Base-by-base conservation (phyloP, 2,888 invertebrate genomes). In the Chrysotoxum bicinctum region DNA sequence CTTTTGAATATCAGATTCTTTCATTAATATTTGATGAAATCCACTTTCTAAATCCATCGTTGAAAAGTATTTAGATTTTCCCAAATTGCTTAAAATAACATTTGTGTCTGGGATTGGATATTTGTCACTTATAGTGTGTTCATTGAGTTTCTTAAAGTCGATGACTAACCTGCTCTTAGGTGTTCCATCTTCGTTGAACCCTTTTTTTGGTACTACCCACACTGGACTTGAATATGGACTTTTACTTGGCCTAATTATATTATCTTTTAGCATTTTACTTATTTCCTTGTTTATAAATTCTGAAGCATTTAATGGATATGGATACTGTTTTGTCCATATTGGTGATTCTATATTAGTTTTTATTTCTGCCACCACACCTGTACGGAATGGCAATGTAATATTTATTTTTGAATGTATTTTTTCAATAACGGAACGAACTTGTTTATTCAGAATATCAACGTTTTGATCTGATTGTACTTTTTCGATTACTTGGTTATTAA, bases 21-120 rank as follows among this genome's bases (percentile, higher is more conserved):
- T 70, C 54, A 78, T 58, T 66, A 66, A 40, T 14, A 78, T 82
- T 35, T 78, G 73, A 30, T 78, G 73, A 37, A 78, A 78, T 12
- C 78, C 72, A 32, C 64, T 37, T 30, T 58, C 78, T 19, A 80
- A 50, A 52, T 84, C 84, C n/a, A 85, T 12, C 3, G 75, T 54
- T 32, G 54, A 54, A 30, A 30, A 54, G 54, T 54, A 54, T 54
- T 54, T 54, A 54, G 32, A 32, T 26, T 75, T 69, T 4, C 74
- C 87, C 40, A 85, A 23, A 32, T 87, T 87, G 10, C 64, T 26
- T 58, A 81, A 64, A 6, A 78, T 72, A 10, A 58, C 56, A 23
- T 73, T 64, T 32, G 23, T 64, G 12, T 54, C 32, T 32, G 64
- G 52, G 9, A 74, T 74, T 14, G 54, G 74, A 35, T 37, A 74